Evolutionary conservation across 1,140 invertebrate species (phyloP).

Genomic region (Bombus haemorrhoidalis): DNA sequence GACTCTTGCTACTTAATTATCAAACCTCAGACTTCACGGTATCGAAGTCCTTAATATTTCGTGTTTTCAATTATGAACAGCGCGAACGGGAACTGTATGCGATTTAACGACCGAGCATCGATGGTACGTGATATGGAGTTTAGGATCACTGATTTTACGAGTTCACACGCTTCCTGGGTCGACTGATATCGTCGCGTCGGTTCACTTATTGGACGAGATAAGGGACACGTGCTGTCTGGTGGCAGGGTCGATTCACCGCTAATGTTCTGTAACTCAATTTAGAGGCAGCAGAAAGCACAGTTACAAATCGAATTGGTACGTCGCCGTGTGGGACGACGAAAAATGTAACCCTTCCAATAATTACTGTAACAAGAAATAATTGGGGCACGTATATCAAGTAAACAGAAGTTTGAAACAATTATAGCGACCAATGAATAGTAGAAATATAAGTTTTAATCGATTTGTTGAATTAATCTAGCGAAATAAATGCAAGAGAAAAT

Average conservation of each 20-base stretch:
- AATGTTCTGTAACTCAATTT: constrained; percentile 30
- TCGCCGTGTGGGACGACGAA: background rate
- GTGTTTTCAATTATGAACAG: background rate
- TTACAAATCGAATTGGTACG: background rate
- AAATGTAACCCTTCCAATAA: background rate
- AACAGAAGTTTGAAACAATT: background rate
- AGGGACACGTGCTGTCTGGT: constrained; percentile 39
- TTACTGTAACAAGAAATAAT: background rate
- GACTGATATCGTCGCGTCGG: background rate
- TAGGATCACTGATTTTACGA: constrained; percentile 19
- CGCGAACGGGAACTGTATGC: too few relatives aligned
- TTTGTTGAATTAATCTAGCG: background rate
- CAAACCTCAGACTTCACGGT: too few relatives aligned
- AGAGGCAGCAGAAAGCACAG: background rate
- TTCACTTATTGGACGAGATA: constrained; percentile 29
- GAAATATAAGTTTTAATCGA: background rate
- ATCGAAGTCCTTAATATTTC: background rate
- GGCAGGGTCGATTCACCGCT: constrained; percentile 10
- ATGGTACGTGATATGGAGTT: background rate
- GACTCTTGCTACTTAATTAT: background rate
- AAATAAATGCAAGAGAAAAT: background rate
- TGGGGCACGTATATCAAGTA: background rate
- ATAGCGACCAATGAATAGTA: too few relatives aligned
- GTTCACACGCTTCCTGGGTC: constrained; percentile 48
- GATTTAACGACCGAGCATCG: background rate